Evolutionary conservation across 2,797 vertebrate species (phyloP).

Genomic region (Tinamus major): DNA sequence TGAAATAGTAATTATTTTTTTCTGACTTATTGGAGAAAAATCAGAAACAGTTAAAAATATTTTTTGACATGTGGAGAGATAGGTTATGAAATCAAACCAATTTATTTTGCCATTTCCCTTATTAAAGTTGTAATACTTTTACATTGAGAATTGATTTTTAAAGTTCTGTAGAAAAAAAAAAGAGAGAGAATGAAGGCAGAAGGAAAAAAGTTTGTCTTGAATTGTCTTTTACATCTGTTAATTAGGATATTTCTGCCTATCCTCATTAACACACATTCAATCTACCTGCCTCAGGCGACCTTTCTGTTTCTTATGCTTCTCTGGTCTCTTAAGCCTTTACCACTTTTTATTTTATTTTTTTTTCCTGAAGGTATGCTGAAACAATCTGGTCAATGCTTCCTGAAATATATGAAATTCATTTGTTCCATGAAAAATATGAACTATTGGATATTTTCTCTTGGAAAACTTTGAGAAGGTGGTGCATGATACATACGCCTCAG

Average conservation of each 20-base stretch:
- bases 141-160: background rate
- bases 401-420: background rate
- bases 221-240: background rate
- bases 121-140: background rate
- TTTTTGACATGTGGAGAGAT: conserved; percentile 7
- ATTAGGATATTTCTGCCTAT: background rate
- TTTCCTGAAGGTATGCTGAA: background rate
- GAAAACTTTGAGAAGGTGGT: background rate
- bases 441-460: background rate
- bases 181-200: background rate
- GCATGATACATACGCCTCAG: accelerated
- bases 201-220: background rate
- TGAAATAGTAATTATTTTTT: conserved; percentile 30
- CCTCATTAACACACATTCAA: background rate
- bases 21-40: conserved; percentile 55
- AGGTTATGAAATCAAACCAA: background rate
- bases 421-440: background rate
- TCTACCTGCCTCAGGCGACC: background rate
- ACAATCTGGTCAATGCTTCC: background rate
- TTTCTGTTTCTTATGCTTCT: background rate
- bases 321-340: background rate
- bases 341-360: background rate
- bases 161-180: background rate
- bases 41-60: conserved; percentile 46
- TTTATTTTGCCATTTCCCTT: background rate